phyloP scores from a whole-genome alignment of 2,888 invertebrate species.

The Cosmorhoe ocellata region DNA sequence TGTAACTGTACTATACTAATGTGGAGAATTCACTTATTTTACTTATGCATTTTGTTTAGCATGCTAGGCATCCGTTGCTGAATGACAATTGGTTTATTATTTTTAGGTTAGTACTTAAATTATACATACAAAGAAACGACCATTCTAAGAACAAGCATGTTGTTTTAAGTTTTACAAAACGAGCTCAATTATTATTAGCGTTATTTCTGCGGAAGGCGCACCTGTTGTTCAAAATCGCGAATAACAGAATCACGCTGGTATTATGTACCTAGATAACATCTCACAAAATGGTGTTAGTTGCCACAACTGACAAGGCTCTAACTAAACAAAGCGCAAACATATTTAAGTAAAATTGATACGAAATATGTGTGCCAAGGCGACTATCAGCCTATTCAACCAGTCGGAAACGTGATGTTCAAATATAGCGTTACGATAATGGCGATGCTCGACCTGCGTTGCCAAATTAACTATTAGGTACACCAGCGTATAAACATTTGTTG shows the following conservation, averaged over 20 bases:
- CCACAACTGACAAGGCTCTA: constrained; percentile 8
- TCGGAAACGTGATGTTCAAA: constrained; percentile 72
- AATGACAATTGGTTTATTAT: no score
- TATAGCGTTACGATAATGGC: constrained; percentile 58
- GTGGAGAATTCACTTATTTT: no score
- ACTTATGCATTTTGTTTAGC: no score
- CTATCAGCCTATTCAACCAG: constrained; percentile 54
- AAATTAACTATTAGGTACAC: constrained; percentile 41
- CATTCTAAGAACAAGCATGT: background rate
- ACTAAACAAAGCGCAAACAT: constrained; percentile 28
- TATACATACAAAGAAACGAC: no score
- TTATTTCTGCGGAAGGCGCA: background rate
- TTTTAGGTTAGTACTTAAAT: no score
- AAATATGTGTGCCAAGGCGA: constrained; percentile 74
- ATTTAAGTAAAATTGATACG: constrained; percentile 59
- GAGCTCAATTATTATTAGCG: background rate
- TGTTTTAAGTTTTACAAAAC: background rate
- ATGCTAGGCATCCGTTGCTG: no score
- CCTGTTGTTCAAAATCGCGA: background rate
- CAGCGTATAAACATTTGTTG: background rate
- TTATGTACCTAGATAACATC: background rate
- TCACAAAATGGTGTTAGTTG: background rate
- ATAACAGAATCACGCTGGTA: no score
- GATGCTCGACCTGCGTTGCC: constrained; percentile 47
- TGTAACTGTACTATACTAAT: background rate